Base-by-base conservation (phyloP, 2,797 vertebrate species). In the Phrynocephalus guinanensis region DNA sequence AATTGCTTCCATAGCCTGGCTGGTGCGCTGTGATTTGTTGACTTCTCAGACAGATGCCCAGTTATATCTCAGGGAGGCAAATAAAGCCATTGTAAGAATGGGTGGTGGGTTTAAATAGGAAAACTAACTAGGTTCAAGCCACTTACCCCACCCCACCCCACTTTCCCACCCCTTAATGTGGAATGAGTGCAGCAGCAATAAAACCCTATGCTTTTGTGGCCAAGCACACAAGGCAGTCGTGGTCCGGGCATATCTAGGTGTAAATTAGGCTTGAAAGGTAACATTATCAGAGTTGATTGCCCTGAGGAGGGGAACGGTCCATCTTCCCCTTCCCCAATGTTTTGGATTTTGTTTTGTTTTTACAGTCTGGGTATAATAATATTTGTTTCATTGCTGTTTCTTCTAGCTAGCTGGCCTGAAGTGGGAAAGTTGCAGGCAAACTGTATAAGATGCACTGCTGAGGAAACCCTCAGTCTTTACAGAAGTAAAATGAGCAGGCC, bases 1-100 rank as follows among this genome's bases (percentile, higher is more conserved):
- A 89, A 91, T 89, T 86, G 79, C 68, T 94, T 87, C 86, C 92
- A 90, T 0, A 44, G 86, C 77, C 24, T 0, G 1, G 60, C 82
- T 91, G 89, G 84, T 91, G 92, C 79, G 89, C 84, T 0, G 88
- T 24, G 92, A 88, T 87, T 73, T 91, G 93, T 90, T 89, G 91
- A n/a, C 63, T 92, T 81, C 82, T 8, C 85, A 18, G 0, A 20
- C 88, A 91, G 90, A 86, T 66, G 0, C 72, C 11, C 60, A 0
- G 87, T 9, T 60, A 82, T 87, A 84, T 90, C 48, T 68, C 1
- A 7, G 78, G 11, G 88, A 22, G 90, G 83, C 80, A 0, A 0
- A 66, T 18, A 67, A 13, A 60, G n/a, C 84, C 87, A 6, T 1
- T 60, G 16, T 84, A 18, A 26, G 20, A 71, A 33, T 26, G 0